A percentile compares a stretch with the other conserved stretches of the same genome.
Conservation (phyloP, 2,888 invertebrate species). For the Pilophorus perplexus region DNA sequence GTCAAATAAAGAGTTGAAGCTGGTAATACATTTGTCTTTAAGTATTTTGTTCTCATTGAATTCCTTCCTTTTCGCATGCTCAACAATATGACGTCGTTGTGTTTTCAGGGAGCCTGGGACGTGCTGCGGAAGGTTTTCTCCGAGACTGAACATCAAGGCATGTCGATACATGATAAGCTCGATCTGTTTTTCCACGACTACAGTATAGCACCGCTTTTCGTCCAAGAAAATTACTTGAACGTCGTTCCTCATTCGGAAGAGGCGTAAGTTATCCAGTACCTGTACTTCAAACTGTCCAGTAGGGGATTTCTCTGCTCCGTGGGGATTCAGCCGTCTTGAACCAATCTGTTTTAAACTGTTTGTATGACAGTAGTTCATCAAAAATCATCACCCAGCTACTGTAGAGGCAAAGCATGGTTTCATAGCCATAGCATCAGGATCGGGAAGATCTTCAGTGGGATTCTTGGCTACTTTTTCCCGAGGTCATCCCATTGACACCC, state of each 20-base stretch:
- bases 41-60: not conserved
- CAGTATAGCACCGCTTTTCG: conserved; percentile 91
- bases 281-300: not conserved
- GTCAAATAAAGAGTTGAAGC: conserved; percentile 76
- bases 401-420: too few relatives aligned
- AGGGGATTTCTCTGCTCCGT: too few relatives aligned
- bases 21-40: conserved; percentile 56
- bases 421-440: too few relatives aligned
- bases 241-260: conserved; percentile 70
- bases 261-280: conserved; percentile 56
- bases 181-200: conserved; percentile 97
- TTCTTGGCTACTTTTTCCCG: too few relatives aligned
- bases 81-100: not conserved
- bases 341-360: too few relatives aligned
- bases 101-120: conserved; percentile 83
- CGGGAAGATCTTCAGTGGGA: too few relatives aligned
- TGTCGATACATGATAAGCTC: conserved; percentile 77
- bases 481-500: too few relatives aligned
- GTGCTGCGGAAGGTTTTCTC: conserved; percentile 86
- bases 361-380: too few relatives aligned
- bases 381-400: too few relatives aligned
- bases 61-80: not conserved
- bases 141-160: conserved; percentile 70
- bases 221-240: conserved; percentile 92
- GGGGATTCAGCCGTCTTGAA: too few relatives aligned